Evolutionary conservation across 2,113 vertebrate species (phyloP), one percentile per base, ranked within the genome.

Genomic region (Hippocampus barbouri): DNA sequence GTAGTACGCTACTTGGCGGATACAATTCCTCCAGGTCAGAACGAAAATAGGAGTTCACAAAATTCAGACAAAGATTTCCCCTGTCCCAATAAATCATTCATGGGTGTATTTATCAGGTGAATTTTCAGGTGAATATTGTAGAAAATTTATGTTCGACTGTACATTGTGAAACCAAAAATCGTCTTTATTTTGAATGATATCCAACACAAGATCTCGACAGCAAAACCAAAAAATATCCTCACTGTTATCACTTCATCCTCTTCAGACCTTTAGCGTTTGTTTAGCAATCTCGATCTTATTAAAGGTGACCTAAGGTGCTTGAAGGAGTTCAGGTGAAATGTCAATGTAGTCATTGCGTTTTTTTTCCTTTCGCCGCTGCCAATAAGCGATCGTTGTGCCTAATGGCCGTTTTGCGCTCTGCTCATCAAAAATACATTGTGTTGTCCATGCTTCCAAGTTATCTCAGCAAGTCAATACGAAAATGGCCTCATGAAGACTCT

Each of bases 381-480:
- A 66, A 47, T 23, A 43, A 66, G 64, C n/a, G 43, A 47, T 18
- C 14, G 49, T 25, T 54, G 38, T 54, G 49, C 20, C 16, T 68
- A 68, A 66, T 16, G 63, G 18, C n/a, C n/a, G 40, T 12, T 45
- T 66, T 66, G 14, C 14, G 12, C 40, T 41, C 64, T 49, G 41
- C 64, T 66, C 49, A 68, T 56, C 66, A 68, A 51, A 68, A 53
- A 54, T 54, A 56, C 11, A 23, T 54, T 53, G 66, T 68, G 34
- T 21, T 54, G 34, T 56, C 20, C 49, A 68, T 54, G 18, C 51
- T 68, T 54, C 51, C 21, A 40, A n/a, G 51, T 68, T 53, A 68
- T 68, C 49, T 54, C 21, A 21, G 7, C 66, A 7, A 30, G 49
- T 51, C 49, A 68, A 68, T 68, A 53, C 34, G 21, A 68, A 68